Base-by-base conservation (phyloP, 2,888 invertebrate genomes). In the Molorchus minor region DNA sequence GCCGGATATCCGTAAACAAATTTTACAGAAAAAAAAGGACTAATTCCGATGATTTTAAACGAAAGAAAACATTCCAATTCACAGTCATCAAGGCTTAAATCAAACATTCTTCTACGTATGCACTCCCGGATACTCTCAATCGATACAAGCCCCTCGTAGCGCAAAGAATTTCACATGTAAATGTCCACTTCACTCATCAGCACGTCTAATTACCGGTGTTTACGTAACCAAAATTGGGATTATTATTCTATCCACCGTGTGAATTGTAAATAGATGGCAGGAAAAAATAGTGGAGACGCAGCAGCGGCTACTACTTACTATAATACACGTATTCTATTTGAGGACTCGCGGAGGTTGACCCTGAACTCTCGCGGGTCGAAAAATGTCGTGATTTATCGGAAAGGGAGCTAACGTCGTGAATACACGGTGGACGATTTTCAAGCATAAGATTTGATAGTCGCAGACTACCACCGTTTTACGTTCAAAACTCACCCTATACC, bases 161-260 rank as follows among this genome's bases (percentile, higher is more conserved):
- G 12, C 38, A 30, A 55, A 40, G 45, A 46, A 55, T 55, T 56
- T 46, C 40, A 56, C 55, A 56, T 46, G 57, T 40, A 41, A 56
- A 57, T 45, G 46, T 46, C 46, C 59, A 55, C 56, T 55, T 40
- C 25, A 29, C 40, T 44, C 54, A 46, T 47, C 30, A 44, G 30
- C 51, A 57, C 17, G 25, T 54, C 36, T 55, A 55, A 63, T 52
- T 52, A 52, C 54, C 33, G 15, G 25, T 64, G 54, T 64, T 58
- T 64, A 58, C 56, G 36, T 40, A 59, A 57, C 64, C 64, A 64
- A 61, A 61, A 64, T 61, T 61, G 59, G 61, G 61, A 59, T 64
- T 59, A 57, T 57, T 56, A 46, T 56, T 61, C 30, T 51, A 47
- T 58, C 56, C 43, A 61, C 64, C 64, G 64, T 64, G 64, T 64